Conservation (phyloP, 2,888 invertebrate species). For the Lydus trimaculatus region DNA sequence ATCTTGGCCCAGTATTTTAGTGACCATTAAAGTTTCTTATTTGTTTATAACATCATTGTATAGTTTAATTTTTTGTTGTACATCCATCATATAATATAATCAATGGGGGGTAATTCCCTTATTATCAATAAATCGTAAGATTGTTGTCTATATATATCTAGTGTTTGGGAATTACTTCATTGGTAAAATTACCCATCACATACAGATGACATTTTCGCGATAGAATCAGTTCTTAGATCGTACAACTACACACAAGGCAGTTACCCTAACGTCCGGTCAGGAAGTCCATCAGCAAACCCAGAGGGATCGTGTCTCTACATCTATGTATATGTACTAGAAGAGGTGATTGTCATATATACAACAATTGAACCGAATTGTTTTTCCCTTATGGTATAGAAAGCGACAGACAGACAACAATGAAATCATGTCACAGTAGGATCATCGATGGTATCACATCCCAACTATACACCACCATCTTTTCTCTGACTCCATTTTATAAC, state of each 20-base stretch:
- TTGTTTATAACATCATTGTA: conserved; percentile 7
- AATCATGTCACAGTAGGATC: conserved; percentile 48
- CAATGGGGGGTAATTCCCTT: not conserved
- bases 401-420: conserved; percentile 46
- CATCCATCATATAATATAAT: conserved; percentile 16
- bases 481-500: conserved; percentile 54
- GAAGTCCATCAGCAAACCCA: conserved; percentile 58
- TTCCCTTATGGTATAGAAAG: conserved; percentile 50
- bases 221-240: conserved; percentile 44
- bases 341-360: conserved; percentile 53
- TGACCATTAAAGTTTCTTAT: not conserved
- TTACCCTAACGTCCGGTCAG: conserved; percentile 52
- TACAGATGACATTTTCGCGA: conserved; percentile 24
- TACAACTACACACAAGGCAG: conserved; percentile 54
- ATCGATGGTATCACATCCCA: conserved; percentile 57
- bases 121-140: not conserved
- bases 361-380: conserved; percentile 53
- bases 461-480: conserved; percentile 36
- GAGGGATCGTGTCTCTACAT: too few species aligned
- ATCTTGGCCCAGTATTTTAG: not conserved
- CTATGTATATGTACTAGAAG: too few species aligned
- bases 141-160: not conserved
- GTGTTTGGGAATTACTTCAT: not conserved
- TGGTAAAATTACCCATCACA: conserved; percentile 28
- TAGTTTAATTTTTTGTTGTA: conserved; percentile 14